Evolutionary conservation across 2,888 invertebrate genomes (phyloP).

Genomic region (Noctua fimbriata): DNA sequence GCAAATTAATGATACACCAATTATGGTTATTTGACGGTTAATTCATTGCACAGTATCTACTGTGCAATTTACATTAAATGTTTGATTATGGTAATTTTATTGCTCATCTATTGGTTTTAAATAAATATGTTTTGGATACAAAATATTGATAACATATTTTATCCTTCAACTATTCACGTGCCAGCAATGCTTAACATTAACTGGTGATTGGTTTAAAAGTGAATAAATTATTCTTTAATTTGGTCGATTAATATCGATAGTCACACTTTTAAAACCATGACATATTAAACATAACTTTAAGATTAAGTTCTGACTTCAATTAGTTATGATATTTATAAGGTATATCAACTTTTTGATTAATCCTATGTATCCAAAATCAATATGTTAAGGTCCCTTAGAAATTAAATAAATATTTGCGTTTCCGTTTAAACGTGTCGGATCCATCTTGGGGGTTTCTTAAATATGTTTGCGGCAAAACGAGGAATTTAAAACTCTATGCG

Average conservation of each 20-base stretch:
- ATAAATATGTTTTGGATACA: neutral
- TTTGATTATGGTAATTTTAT: slow-evolving; percentile 48
- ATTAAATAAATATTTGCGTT: neutral
- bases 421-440: neutral
- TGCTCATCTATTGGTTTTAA: slow-evolving; percentile 28
- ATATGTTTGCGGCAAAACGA: too few species aligned
- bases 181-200: neutral
- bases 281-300: neutral
- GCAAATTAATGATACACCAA: slow-evolving; percentile 43
- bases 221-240: neutral
- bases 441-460: too few species aligned
- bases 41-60: slow-evolving; percentile 44
- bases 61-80: slow-evolving; percentile 35
- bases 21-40: slow-evolving; percentile 33
- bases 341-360: neutral
- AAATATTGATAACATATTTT: neutral
- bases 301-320: neutral
- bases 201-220: neutral
- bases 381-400: neutral
- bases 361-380: neutral
- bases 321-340: neutral
- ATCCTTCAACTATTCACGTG: neutral
- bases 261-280: neutral
- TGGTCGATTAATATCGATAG: neutral
- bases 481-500: too few species aligned